Percentiles rank a stretch among this genome's conserved stretches.
Evolutionary conservation across 2,888 invertebrate genomes (phyloP).

Genomic region (Cepaea hortensis): DNA sequence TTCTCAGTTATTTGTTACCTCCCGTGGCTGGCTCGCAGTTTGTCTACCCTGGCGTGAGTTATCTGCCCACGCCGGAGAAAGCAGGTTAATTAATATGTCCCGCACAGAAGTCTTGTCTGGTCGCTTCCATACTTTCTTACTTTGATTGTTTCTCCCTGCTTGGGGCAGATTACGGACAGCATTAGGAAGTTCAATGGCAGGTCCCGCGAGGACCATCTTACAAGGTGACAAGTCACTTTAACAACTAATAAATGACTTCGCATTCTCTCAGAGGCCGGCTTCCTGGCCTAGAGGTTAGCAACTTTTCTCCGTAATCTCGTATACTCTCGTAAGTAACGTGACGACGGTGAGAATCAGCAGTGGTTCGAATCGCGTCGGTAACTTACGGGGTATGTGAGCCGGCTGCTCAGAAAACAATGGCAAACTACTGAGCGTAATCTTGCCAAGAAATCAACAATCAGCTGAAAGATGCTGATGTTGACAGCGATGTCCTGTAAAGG

Average conservation of each 20-base stretch:
- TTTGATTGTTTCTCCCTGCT: constrained; percentile 2
- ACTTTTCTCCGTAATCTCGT: too few relatives aligned
- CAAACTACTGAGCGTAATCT: too few relatives aligned
- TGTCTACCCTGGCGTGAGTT: not conserved
- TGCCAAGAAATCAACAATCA: too few relatives aligned
- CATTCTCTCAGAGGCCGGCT: not conserved
- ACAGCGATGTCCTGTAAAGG: too few relatives aligned
- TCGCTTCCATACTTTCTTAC: not conserved
- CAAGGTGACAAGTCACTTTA: constrained; percentile 16
- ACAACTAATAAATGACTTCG: constrained; percentile 27
- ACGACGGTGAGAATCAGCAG: too few relatives aligned
- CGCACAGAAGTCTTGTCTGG: not conserved
- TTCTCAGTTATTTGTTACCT: not conserved
- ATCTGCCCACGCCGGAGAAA: not conserved
- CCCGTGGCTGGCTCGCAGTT: not conserved
- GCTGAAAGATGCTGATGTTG: too few relatives aligned
- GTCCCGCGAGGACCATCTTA: constrained; percentile 20
- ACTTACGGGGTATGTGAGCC: too few relatives aligned
- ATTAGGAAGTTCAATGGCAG: constrained; percentile 11
- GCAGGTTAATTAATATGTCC: constrained; percentile 23
- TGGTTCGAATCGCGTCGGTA: too few relatives aligned
- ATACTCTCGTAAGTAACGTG: too few relatives aligned
- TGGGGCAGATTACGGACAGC: not conserved
- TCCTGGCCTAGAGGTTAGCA: too few relatives aligned
- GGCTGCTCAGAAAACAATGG: too few relatives aligned